Base-by-base conservation (phyloP, 2,113 vertebrate genomes). In the Tapirus terrestris region DNA sequence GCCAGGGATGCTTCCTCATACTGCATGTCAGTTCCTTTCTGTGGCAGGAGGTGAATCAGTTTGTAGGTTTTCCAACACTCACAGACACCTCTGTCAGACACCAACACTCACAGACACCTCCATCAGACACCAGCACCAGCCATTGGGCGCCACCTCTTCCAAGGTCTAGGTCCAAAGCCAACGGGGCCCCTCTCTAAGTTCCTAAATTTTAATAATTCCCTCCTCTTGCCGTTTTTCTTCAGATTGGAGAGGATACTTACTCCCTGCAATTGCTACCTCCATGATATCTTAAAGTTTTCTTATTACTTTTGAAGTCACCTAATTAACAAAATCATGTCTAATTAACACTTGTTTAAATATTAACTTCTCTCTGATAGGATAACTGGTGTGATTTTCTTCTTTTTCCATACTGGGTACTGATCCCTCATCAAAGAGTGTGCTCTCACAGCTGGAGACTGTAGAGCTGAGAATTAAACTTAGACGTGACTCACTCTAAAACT, bases 161-260 rank as follows among this genome's bases (percentile, higher is more conserved):
- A 51, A 27, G 53, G 10, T 53, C 36, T 43, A 7, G 33, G 18
- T n/a, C 10, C 18, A 11, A 80, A 68, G 7, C 10, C 29, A 67
- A 0, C 1, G 2, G 10, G 9, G 1, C 2, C 45, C 10, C 1
- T 33, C 16, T 79, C 23, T n/a, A 39, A 25, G 3, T 45, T 80
- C 3, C 31, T 33, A 53, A 61, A 1, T 75, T 84, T 67, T 67
- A 88, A 70, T 79, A 23, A 68, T 33, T 92, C 8, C 33, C 1
- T 60, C 21, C 23, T 63, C 1, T 63, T 23, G 20, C 1, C 36
- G 65, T 18, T 72, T 94, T 79, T 83, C 39, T 58, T 82, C 33
- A 68, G 11, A 67, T 67, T 0, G 58, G 87, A 23, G 12, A 72
- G 7, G 13, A 8, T 29, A 87, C 16, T 17, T 33, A 63, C 13